A percentile compares a stretch with the other conserved stretches of the same genome.
Conservation (phyloP, 2,113 vertebrate genomes). For the Collichthys lucidus region DNA sequence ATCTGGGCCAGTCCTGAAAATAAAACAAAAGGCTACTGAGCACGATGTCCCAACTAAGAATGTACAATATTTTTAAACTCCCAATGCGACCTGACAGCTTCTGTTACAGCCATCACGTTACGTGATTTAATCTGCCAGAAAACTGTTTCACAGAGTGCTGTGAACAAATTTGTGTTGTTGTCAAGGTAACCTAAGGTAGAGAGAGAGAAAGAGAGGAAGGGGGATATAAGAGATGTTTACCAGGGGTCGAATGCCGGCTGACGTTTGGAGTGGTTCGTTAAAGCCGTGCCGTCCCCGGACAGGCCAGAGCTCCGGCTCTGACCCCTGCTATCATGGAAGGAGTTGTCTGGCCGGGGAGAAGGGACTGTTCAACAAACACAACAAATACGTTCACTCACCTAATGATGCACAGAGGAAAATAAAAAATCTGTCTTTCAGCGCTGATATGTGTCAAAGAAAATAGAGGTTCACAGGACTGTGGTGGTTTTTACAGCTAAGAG, state of each 20-base stretch:
- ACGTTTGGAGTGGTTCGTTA: conserved; percentile 93
- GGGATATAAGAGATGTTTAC: conserved; percentile 75
- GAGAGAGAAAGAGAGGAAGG: too few species aligned
- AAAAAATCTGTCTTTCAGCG: neutral
- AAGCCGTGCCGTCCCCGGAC: conserved; percentile 86
- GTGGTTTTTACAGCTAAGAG: neutral
- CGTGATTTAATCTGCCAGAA: neutral
- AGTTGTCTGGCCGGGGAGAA: conserved; percentile 96
- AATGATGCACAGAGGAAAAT: neutral
- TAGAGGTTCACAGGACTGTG: neutral
- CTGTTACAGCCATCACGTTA: neutral
- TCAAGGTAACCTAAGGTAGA: neutral
- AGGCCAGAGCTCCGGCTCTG: conserved; percentile 88
- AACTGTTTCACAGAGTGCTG: conserved; percentile 5
- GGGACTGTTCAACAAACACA: conserved; percentile 87
- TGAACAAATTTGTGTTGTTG: conserved; percentile 3
- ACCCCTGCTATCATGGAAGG: conserved; percentile 91
- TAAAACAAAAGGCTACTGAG: conserved; percentile 59
- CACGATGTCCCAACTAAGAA: neutral
- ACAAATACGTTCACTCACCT: conserved; percentile 17
- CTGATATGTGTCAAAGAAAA: neutral
- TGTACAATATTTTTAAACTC: conserved; percentile 11
- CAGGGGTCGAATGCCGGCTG: conserved; percentile 95
- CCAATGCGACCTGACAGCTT: conserved; percentile 1
- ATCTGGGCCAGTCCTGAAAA: conserved; percentile 93